Evolutionary conservation across 2,113 vertebrate genomes (phyloP).

Genomic region (Cyanoramphus novaezelandiae): DNA sequence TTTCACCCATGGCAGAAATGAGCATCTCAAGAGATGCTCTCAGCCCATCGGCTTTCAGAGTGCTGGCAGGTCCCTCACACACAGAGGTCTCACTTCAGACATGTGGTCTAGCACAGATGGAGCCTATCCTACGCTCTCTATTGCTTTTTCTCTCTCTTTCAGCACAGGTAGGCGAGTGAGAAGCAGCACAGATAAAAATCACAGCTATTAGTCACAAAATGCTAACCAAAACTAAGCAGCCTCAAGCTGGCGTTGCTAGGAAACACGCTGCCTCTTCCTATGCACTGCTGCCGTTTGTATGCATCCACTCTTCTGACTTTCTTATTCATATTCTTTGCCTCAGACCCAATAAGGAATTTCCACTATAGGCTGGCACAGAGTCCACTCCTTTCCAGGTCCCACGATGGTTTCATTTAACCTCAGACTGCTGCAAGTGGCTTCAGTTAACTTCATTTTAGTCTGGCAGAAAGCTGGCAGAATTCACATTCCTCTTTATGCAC

Average conservation of each 20-base stretch:
- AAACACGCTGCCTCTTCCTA: constrained; percentile 24
- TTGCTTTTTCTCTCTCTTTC: not conserved
- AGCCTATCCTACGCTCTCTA: not conserved
- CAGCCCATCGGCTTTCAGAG: not conserved
- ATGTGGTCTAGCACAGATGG: not conserved
- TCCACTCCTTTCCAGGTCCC: not conserved
- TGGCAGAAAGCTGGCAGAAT: not conserved
- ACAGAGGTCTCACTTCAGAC: not conserved
- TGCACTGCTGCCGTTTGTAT: not conserved
- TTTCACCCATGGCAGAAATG: not conserved
- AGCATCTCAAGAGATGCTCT: not conserved
- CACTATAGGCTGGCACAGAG: not conserved
- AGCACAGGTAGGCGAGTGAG: not conserved
- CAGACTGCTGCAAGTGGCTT: not conserved
- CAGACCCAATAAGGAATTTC: not conserved
- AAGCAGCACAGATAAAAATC: not conserved
- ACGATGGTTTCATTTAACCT: not conserved
- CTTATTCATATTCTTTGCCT: constrained; percentile 32
- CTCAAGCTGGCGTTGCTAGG: constrained; percentile 53
- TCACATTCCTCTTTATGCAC: not conserved
- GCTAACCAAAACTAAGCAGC: constrained; percentile 32
- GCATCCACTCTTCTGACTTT: not conserved
- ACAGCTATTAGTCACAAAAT: constrained; percentile 38
- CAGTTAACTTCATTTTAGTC: not conserved
- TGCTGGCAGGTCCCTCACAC: not conserved